Evolutionary conservation across 2,888 invertebrate genomes (phyloP), one percentile per base, ranked within the genome.

Genomic region (Corythucha ciliata): DNA sequence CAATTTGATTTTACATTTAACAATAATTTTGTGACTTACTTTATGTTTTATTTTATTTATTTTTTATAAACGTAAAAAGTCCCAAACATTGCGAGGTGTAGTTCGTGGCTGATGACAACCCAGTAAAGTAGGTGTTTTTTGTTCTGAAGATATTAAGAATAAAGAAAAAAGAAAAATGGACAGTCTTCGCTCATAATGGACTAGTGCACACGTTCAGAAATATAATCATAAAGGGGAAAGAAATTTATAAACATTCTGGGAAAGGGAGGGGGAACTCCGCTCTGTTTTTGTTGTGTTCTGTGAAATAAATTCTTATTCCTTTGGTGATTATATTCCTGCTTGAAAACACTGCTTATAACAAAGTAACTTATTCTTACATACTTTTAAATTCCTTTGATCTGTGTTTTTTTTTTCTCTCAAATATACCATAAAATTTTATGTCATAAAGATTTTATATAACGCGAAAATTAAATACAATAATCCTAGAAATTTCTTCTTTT

Each of bases 131-230:
- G 32, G 22, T 42, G 16, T 40, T 49, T 49, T 44, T 44, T 52
- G 37, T 14, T 48, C 49, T 49, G 45, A 57, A 55, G 50, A 32
- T 8, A 36, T 12, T 12, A 36, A 36, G 49, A 49, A 40, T 40
- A 49, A 49, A 49, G 8, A 36, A 53, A 52, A 57, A 49, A 48
- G 49, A 53, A 56, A 12, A 7, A 49, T 52, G 42, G 58, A 59
- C 59, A 59, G 59, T 58, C 58, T 59, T 58, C 55, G 57, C 55
- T 57, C 54, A 52, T 53, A 46, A 55, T 59, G 57, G 59, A 59
- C 59, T 59, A 59, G 59, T 57, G 58, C 57, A 58, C 59, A 59
- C 59, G 53, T 58, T 18, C 39, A 53, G 57, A 57, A 57, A 56
- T 57, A 56, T 57, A 55, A 58, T 57, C 59, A 58, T 56, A 33